Base-by-base conservation (phyloP, 2,113 vertebrate species). In the Otolemur garnettii region DNA sequence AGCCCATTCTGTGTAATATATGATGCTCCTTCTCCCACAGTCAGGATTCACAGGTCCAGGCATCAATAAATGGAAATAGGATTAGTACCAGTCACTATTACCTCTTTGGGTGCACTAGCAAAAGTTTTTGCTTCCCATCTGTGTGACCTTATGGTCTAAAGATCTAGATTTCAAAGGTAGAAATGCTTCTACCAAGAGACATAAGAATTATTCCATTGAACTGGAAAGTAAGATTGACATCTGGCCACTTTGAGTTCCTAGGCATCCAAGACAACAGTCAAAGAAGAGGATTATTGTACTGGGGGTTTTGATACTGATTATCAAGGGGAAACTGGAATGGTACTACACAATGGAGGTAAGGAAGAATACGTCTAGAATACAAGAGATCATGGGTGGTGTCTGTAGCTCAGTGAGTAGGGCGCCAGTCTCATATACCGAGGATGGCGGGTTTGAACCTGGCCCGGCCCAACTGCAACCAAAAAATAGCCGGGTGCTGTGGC, bases 311-410 rank as follows among this genome's bases (percentile, higher is more conserved):
- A 69, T 42, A 7, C 30, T 84, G 64, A 68, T 87, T 69, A 82
- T 85, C 60, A 95, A 82, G 82, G 60, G 45, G 57, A 78, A 96
- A 77, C 2, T 89, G 50, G 60, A 80, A 50, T 89, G 68, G 11
- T 81, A 87, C 59, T 59, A 55, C 8, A 55, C 14, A 24, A 21
- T 9, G 22, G 53, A 78, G 18, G 14, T 86, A 84, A 80, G 50
- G 72, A 92, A 94, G n/a, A 78, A 9, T n/a, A 78, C 35, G 3
- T 62, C 55, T 82, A 35, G 30, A 81, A 94, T 24, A 64, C 14
- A 75, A 19, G 55, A 69, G 13, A 30, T 90, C 35, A 38, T 38
- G 38, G 38, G 38, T 38, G 38, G 38, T 38, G 38, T 38, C 38
- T 38, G 38, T 38, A 38, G 38, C 38, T 38, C 38, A 38, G 38